Evolutionary conservation across 2,888 invertebrate genomes (phyloP), one percentile per base, ranked within the genome.

Genomic region (Megastigmus dorsalis): DNA sequence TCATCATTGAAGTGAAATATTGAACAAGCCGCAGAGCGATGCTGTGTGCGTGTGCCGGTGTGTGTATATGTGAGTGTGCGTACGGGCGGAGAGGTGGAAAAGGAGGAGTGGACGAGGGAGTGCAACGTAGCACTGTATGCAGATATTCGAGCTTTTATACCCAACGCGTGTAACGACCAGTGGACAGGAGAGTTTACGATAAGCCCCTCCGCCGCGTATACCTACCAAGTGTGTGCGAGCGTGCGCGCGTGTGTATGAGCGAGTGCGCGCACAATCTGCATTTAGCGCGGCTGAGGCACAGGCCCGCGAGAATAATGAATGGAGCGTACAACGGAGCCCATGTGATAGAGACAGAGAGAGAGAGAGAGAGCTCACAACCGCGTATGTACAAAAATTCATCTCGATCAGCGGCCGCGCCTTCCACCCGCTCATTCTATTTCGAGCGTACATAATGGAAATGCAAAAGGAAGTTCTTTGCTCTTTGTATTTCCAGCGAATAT

Each of bases 1-100:
- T 76, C 76, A 70, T 76, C 76, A 73, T 73, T 65, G 65, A 70
- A 73, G 65, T 76, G 76, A 76, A 76, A 76, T 76, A 76, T 76
- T 76, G 76, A 76, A 76, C 76, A 67, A 74, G 68, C 55, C 43
- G 26, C 67, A 60, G n/a, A n/a, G 28, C 60, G 36, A 10, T 20
- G 43, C 28, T 20, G 26, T 13, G 50, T 55, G 65, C 28, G 41
- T 36, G 26, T 13, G 50, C 45, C 52, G 18, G 41, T 36, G 26
- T 15, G 36, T 15, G 45, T 66, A 28, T 20, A 23, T 48, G 36
- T 13, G n/a, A 5, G 50, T 3, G 20, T 3, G 30, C 18, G n/a
- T 30, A 2, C 18, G 18, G 13, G 54, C 7, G 10, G 30, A 30
- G 33, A 30, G 30, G 10, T 9, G 15, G n/a, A 41, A 28, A 28